These are phyloP conservation scores for Antheraea mylitta DNA, from an alignment of 1,140 invertebrate genomes.

Conservation along the genomic window DNA sequence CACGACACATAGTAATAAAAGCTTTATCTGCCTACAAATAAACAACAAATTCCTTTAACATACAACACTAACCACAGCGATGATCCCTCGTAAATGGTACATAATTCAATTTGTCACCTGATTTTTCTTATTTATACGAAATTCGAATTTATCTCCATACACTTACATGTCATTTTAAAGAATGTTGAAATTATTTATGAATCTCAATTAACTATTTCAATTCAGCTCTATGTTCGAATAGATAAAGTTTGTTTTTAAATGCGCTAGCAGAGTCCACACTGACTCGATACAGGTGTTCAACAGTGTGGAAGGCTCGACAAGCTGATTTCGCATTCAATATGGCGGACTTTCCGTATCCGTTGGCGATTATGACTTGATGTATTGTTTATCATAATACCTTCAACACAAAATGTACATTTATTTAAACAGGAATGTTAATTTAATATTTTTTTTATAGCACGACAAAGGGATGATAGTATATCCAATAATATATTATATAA, in stretches of 20 bases:
- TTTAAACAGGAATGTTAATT: neutral
- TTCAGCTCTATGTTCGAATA: constrained; percentile 1
- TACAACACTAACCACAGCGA: constrained; percentile 40
- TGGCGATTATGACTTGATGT: constrained; percentile 44
- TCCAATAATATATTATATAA: too few relatives aligned
- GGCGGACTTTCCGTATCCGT: constrained; percentile 65
- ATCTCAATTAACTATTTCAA: neutral
- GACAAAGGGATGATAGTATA: too few relatives aligned
- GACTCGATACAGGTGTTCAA: constrained; percentile 61
- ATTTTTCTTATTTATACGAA: constrained; percentile 27
- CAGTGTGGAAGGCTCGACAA: constrained; percentile 68
- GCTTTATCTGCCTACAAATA: constrained; percentile 24
- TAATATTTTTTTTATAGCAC: too few relatives aligned
- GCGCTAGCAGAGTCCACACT: neutral
- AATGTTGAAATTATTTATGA: neutral
- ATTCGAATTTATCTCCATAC: constrained; percentile 32
- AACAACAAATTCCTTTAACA: constrained; percentile 26
- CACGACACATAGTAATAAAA: constrained; percentile 14
- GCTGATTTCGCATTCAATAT: constrained; percentile 68
- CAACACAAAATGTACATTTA: neutral
- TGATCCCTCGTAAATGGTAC: constrained; percentile 53
- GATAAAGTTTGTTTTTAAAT: constrained; percentile 27
- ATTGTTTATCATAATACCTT: neutral
- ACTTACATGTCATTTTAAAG: neutral
- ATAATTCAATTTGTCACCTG: constrained; percentile 67